Evolutionary conservation across 2,797 vertebrate genomes (phyloP).

Genomic region (Picus viridis): DNA sequence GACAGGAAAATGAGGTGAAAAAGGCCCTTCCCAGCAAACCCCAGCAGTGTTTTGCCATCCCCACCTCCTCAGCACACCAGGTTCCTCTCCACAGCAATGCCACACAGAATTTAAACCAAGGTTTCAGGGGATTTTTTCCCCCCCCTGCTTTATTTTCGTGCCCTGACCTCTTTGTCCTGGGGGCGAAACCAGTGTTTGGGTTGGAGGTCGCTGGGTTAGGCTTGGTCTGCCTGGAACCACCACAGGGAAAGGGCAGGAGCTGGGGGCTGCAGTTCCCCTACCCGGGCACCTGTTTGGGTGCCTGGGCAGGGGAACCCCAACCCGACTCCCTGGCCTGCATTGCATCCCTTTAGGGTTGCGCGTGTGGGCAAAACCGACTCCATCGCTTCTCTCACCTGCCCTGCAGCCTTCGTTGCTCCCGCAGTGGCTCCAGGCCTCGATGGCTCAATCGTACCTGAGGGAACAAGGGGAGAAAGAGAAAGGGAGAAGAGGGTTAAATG

Average conservation of each 20-base stretch:
- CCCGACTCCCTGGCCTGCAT: neutral
- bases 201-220: neutral
- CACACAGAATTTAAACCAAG: rapidly evolving
- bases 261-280: neutral
- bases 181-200: no score
- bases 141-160: no score
- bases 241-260: neutral
- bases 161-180: no score
- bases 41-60: neutral
- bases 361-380: neutral
- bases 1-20: neutral
- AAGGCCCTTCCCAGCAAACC: neutral
- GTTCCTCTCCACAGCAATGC: neutral
- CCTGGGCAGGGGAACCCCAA: neutral
- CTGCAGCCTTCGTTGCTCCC: neutral
- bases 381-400: slow-evolving; percentile 42
- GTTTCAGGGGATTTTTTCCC: rapidly evolving
- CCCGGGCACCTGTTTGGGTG: neutral
- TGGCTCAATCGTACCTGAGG: neutral
- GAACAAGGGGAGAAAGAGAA: neutral
- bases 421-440: neutral
- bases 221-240: neutral
- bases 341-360: neutral
- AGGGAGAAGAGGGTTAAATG: neutral
- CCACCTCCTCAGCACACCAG: neutral